A percentile compares a stretch with the other conserved stretches of the same genome.
These are phyloP conservation scores for Meta bourneti DNA, from an alignment of 2,888 invertebrate genomes.

Conservation along the genomic window DNA sequence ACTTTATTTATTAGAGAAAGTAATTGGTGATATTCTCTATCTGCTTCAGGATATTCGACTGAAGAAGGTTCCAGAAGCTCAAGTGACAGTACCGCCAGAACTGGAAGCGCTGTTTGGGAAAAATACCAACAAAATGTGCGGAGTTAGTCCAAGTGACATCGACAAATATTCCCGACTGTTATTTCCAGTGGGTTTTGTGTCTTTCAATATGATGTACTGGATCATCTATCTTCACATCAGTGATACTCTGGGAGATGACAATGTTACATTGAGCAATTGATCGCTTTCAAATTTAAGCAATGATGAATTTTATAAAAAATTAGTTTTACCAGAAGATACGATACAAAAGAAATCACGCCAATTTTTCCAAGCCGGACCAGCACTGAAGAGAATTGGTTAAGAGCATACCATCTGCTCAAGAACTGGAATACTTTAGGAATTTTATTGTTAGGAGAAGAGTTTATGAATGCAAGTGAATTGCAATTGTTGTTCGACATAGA, in stretches of 20 bases:
- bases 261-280: conserved; percentile 50
- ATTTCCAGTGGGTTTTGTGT: conserved; percentile 98
- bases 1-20: conserved; percentile 52
- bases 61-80: conserved; percentile 75
- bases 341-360: conserved; percentile 6
- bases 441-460: conserved; percentile 35
- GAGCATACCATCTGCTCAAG: conserved; percentile 11
- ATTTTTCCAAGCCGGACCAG: conserved; percentile 21
- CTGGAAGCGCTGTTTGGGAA: conserved; percentile 82
- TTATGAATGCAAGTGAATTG: conserved; percentile 30
- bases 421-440: conserved; percentile 20
- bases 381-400: conserved; percentile 12
- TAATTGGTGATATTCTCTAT: conserved; percentile 71
- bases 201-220: conserved; percentile 99
- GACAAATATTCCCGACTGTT: conserved; percentile 99
- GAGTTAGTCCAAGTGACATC: conserved; percentile 97
- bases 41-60: conserved; percentile 75
- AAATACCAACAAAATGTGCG: conserved; percentile 94
- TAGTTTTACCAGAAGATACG: conserved; percentile 49
- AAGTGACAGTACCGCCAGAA: conserved; percentile 73
- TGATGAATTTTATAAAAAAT: conserved; percentile 32
- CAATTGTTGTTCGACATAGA: conserved; percentile 55
- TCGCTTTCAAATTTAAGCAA: conserved; percentile 47
- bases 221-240: conserved; percentile 97
- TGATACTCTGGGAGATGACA: conserved; percentile 82